Evolutionary conservation across 2,797 vertebrate species (phyloP).

Genomic region (Pogonophryne albipinna): DNA sequence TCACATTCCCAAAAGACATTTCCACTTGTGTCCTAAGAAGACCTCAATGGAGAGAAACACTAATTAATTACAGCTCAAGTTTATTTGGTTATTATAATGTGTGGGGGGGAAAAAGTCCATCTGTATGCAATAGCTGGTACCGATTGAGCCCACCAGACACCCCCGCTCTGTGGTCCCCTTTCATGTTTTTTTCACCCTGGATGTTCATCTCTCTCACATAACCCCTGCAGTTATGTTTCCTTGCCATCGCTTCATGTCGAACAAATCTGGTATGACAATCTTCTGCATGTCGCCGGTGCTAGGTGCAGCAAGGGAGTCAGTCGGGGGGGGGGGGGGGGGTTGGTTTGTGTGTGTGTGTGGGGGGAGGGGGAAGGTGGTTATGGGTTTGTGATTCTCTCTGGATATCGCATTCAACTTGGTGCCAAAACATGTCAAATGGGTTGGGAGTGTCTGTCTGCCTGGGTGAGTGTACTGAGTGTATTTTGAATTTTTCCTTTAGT

Average conservation of each 20-base stretch:
- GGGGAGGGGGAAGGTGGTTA: background rate
- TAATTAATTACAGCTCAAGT: background rate
- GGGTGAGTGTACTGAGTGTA: background rate
- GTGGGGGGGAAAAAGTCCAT: background rate
- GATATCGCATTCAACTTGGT: slow-evolving; percentile 30
- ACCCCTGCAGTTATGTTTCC: slow-evolving; percentile 70
- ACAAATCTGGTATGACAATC: slow-evolving; percentile 79
- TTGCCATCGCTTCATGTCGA: slow-evolving; percentile 67
- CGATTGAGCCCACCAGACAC: slow-evolving; percentile 21
- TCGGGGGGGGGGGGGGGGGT: slow-evolving; percentile 7
- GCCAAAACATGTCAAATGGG: slow-evolving; percentile 28
- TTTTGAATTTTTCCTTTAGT: too few relatives aligned
- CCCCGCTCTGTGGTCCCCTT: slow-evolving; percentile 43
- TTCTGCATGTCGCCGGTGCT: slow-evolving; percentile 52
- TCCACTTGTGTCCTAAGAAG: slow-evolving; percentile 27
- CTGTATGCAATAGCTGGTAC: slow-evolving; percentile 29
- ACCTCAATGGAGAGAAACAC: slow-evolving; percentile 13
- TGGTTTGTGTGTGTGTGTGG: background rate
- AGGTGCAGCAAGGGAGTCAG: slow-evolving; percentile 62
- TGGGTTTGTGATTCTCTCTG: slow-evolving; percentile 32
- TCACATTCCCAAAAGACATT: slow-evolving; percentile 37
- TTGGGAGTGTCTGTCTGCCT: slow-evolving; percentile 1
- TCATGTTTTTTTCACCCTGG: slow-evolving; percentile 54
- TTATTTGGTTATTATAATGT: slow-evolving; percentile 5
- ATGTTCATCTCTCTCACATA: slow-evolving; percentile 63